Percentiles rank a stretch among this genome's conserved stretches.
Conservation (phyloP, 1,140 invertebrate species). For the Laodelphax striatellus region DNA sequence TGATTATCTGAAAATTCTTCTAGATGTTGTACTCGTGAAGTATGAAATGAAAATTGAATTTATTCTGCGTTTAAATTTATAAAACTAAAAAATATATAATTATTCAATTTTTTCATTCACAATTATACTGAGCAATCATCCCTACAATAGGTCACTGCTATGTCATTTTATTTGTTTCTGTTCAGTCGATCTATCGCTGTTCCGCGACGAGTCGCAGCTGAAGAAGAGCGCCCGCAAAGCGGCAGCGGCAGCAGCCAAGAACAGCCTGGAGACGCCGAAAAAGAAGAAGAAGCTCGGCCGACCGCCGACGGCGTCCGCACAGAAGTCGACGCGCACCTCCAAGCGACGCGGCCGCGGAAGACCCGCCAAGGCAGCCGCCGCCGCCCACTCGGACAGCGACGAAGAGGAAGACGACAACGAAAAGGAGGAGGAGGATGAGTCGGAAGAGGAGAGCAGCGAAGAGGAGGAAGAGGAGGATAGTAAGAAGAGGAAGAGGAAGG, state of each 20-base stretch:
- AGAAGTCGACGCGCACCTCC: not conserved
- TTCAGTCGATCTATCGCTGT: conserved; percentile 69
- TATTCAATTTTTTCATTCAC: no score
- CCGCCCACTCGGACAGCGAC: no score
- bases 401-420: conserved; percentile 4
- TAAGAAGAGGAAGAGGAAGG: not conserved
- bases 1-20: no score
- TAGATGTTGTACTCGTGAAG: no score
- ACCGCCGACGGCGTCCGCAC: not conserved
- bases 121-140: no score
- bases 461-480: conserved; percentile 7
- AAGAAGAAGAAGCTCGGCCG: no score
- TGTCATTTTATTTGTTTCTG: conserved; percentile 25
- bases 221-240: conserved; percentile 37
- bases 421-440: not conserved
- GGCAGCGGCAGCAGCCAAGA: not conserved
- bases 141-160: no score
- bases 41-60: no score
- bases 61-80: no score
- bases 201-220: conserved; percentile 64
- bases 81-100: no score
- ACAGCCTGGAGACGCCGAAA: conserved; percentile 4
- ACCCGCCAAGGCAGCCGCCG: not conserved
- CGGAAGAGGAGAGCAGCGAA: conserved; percentile 2
- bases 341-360: not conserved